Evolutionary conservation across 2,797 vertebrate genomes (phyloP), one percentile per base, ranked within the genome.

Genomic region (Halcyon chelicuti): DNA sequence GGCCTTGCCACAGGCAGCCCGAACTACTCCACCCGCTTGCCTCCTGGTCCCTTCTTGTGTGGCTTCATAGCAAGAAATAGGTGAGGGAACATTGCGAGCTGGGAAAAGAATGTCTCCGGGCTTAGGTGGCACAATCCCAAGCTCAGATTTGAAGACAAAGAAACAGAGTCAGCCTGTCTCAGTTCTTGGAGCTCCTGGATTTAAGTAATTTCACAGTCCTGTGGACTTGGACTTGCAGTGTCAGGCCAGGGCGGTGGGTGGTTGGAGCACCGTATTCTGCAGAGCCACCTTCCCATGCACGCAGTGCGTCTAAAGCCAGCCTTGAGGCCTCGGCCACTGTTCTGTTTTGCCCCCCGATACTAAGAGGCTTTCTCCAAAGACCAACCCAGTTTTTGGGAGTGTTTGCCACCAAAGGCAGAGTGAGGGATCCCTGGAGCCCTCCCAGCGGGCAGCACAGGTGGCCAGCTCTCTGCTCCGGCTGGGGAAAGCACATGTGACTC

Each of bases 31-130:
- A 5, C 29, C 11, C 3, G 12, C 52, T 39, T 3, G 2, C 7
- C 17, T 22, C 2, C 0, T 0, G 1, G 9, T n/a, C 35, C 18
- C 12, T 23, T 2, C 0, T 23, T 29, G 35, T 68, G n/a, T 0
- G 0, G 7, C 42, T 62, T 72, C 3, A 0, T 22, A 31, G 37
- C 12, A 7, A 33, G 76, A 28, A 63, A 21, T 2, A 31, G 35
- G 19, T 7, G 61, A 71, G 54, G 70, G 33, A 23, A 52, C 1
- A 0, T 1, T 9, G 22, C 0, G 3, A n/a, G 8, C 49, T 31
- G 54, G 40, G 42, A 15, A 20, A 26, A 33, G 21, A 33, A 21
- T 0, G 8, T 12, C 4, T 20, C 74, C 51, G 14, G 37, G 62
- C 29, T 31, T 46, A 47, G 46, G 33, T 10, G 68, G 40, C 46